Evolutionary conservation across 2,888 invertebrate species (phyloP).

Genomic region (Dynastes grantii): DNA sequence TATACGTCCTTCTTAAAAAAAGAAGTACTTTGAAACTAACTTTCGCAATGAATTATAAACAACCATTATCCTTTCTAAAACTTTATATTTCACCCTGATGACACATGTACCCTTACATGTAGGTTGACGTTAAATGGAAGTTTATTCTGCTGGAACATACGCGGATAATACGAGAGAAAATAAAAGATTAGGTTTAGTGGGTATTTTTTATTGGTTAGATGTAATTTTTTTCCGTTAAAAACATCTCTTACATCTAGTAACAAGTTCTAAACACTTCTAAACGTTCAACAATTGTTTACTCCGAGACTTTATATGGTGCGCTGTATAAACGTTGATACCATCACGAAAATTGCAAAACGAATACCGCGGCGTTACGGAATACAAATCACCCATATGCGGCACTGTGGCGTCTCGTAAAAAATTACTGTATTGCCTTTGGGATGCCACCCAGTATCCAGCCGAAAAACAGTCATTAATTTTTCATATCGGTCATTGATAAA

Average conservation of each 20-base stretch:
- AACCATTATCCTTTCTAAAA: conserved; percentile 13
- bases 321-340: conserved; percentile 7
- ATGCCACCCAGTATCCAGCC: neutral
- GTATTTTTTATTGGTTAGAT: no score
- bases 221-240: no score
- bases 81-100: conserved; percentile 19
- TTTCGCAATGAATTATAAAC: conserved; percentile 33
- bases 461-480: conserved; percentile 11
- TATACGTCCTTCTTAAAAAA: conserved; percentile 6
- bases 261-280: no score
- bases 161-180: no score
- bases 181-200: no score
- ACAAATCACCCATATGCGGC: conserved; percentile 11
- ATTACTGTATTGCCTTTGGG: neutral
- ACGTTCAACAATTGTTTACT: no score
- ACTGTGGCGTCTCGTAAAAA: neutral
- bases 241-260: no score
- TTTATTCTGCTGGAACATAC: no score
- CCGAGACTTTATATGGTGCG: neutral
- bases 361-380: neutral
- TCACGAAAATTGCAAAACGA: conserved; percentile 10
- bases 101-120: conserved; percentile 1
- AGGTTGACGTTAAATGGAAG: neutral
- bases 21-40: conserved; percentile 19
- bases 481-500: conserved; percentile 10